These are phyloP conservation scores for Bubalus kerabau DNA, from an alignment of 2,113 vertebrate species.

Conservation along the genomic window DNA sequence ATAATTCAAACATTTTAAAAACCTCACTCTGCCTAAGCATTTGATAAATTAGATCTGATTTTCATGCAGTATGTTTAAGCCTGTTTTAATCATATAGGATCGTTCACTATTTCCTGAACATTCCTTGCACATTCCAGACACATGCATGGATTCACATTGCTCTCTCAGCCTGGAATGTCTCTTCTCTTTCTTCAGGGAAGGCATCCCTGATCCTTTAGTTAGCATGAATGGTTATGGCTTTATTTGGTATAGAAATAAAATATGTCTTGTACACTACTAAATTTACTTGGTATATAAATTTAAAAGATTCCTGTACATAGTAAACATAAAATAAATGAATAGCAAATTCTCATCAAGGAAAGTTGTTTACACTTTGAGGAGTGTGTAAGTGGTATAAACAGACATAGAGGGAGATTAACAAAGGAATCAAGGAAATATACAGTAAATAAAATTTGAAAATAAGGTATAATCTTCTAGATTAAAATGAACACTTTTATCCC, in stretches of 20 bases:
- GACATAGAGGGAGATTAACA: background rate
- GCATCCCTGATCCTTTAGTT: background rate
- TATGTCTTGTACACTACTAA: background rate
- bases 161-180: background rate
- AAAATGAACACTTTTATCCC: background rate
- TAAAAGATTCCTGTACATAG: background rate
- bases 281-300: background rate
- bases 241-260: background rate
- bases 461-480: background rate
- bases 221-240: background rate
- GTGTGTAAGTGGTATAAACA: background rate
- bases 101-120: background rate
- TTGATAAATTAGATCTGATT: background rate
- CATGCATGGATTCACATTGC: background rate
- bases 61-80: background rate
- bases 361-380: background rate
- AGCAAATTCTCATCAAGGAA: background rate
- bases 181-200: background rate
- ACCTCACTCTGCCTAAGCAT: background rate
- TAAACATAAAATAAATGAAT: background rate
- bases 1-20: conserved; percentile 18
- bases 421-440: background rate
- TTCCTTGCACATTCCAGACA: background rate
- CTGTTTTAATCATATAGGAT: background rate
- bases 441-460: background rate